Evolutionary conservation across 2,113 vertebrate genomes (phyloP).

Genomic region (Notiomystis cincta): DNA sequence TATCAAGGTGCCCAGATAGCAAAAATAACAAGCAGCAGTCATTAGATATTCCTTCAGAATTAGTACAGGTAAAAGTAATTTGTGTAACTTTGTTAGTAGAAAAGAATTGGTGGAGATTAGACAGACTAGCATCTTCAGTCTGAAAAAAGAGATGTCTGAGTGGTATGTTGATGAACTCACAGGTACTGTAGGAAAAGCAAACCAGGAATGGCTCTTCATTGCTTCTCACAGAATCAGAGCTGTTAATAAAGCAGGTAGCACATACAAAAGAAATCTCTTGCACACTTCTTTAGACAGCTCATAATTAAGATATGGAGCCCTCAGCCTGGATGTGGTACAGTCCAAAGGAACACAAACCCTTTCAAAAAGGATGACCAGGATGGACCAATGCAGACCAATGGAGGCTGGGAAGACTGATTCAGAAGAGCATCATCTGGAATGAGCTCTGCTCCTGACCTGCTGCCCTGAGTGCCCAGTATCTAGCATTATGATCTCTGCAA

Average conservation of each 20-base stretch:
- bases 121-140: neutral
- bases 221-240: neutral
- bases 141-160: neutral
- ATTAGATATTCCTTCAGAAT: neutral
- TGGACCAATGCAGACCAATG: neutral
- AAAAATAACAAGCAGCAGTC: neutral
- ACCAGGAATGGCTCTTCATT: neutral
- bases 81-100: neutral
- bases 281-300: neutral
- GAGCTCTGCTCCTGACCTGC: neutral
- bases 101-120: neutral
- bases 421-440: neutral
- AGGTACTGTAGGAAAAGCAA: neutral
- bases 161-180: neutral
- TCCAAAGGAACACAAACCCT: neutral
- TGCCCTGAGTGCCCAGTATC: rapidly evolving
- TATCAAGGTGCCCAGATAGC: neutral
- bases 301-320: neutral
- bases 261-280: neutral
- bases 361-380: neutral
- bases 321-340: neutral
- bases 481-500: neutral
- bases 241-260: neutral
- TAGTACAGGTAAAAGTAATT: neutral
- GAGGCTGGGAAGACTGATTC: neutral